phyloP scores from a whole-genome alignment of 2,113 vertebrate species.

The Podarcis cretensis region DNA sequence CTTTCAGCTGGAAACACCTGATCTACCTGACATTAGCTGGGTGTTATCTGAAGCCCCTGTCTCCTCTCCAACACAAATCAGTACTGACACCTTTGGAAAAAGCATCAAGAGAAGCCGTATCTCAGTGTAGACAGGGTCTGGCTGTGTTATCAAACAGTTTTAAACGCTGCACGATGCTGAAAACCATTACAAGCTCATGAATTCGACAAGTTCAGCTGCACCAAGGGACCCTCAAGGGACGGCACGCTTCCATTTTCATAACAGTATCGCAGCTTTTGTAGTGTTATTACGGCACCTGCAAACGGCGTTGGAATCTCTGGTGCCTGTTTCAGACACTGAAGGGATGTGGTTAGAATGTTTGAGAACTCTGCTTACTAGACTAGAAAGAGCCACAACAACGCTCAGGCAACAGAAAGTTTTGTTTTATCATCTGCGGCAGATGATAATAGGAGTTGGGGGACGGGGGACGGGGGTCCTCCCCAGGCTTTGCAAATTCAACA shows the following conservation, averaged over 20 bases:
- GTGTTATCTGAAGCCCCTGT: neutral
- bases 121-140: neutral
- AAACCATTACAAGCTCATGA: conserved; percentile 42
- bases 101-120: conserved; percentile 7
- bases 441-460: too few relatives aligned
- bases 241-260: neutral
- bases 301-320: neutral
- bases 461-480: neutral
- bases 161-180: conserved; percentile 8
- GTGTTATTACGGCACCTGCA: neutral
- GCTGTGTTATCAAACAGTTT: conserved; percentile 43
- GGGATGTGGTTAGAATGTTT: neutral
- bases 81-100: neutral
- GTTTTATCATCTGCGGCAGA: neutral
- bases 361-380: neutral
- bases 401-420: too few relatives aligned
- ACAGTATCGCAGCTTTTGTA: neutral
- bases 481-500: neutral
- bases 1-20: conserved; percentile 4
- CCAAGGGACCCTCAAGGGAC: neutral
- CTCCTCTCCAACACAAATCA: neutral
- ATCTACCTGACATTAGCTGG: neutral
- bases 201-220: conserved; percentile 8
- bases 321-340: neutral
- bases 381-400: neutral